These are phyloP conservation scores for Myopa testacea DNA, from an alignment of 2,888 invertebrate species.

Conservation along the genomic window DNA sequence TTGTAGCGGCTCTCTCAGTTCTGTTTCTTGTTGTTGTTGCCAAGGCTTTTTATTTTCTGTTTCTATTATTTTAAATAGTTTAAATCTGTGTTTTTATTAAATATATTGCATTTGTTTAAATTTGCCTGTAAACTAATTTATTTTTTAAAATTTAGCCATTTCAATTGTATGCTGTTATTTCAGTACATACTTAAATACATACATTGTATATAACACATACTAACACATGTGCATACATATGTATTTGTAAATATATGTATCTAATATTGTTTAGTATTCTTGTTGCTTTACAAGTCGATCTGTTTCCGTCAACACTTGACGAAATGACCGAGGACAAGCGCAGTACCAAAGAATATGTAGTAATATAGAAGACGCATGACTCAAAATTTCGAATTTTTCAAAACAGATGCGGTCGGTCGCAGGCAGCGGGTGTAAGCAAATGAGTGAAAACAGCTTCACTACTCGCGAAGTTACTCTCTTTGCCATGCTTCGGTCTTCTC, in stretches of 20 bases:
- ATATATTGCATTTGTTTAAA: not conserved
- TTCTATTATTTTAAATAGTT: not conserved
- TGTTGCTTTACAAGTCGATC: not conserved
- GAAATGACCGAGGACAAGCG: not conserved
- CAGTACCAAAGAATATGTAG: too few relatives aligned
- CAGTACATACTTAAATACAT: not conserved
- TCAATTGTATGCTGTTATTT: too few relatives aligned
- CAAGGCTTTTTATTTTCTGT: not conserved
- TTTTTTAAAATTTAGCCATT: too few relatives aligned
- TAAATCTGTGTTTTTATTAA: slow-evolving; percentile 2
- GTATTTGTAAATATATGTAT: not conserved
- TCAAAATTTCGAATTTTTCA: too few relatives aligned
- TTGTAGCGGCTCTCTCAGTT: not conserved
- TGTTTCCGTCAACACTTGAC: not conserved
- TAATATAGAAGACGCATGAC: too few relatives aligned
- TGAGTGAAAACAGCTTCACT: too few relatives aligned
- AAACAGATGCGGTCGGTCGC: too few relatives aligned
- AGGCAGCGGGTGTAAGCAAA: too few relatives aligned
- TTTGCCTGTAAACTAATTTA: not conserved
- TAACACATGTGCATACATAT: not conserved
- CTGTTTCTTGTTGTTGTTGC: not conserved
- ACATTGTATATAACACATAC: not conserved
- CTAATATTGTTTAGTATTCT: not conserved
- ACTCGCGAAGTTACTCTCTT: too few relatives aligned
- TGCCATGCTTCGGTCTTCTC: too few relatives aligned